Percentiles rank a stretch among this genome's conserved stretches.
Evolutionary conservation across 2,113 vertebrate genomes (phyloP).

Genomic region (Cygnus buccinator): DNA sequence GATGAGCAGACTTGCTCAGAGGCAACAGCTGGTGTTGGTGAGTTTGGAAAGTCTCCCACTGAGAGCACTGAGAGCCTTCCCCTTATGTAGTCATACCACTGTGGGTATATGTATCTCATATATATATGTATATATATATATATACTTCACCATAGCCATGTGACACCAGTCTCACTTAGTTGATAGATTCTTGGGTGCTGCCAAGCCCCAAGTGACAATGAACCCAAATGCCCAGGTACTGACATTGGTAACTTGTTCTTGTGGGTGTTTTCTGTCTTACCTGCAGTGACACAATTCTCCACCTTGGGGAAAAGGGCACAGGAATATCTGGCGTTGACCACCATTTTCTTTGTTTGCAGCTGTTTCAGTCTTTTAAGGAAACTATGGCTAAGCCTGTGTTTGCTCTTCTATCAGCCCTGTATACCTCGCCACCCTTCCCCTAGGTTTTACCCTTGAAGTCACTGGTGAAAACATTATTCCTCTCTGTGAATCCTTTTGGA

Average conservation of each 20-base stretch:
- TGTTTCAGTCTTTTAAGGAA: neutral
- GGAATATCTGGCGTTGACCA: neutral
- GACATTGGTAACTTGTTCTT: neutral
- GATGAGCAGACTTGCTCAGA: neutral
- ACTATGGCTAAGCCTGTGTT: neutral
- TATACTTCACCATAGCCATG: neutral
- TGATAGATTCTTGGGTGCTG: neutral
- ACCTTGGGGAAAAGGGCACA: neutral
- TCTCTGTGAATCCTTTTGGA: neutral
- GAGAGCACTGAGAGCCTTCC: neutral
- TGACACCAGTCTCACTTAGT: neutral
- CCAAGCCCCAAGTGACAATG: neutral
- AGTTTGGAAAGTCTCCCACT: accelerated
- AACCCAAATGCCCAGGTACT: neutral
- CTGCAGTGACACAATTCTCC: neutral
- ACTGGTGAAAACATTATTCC: neutral
- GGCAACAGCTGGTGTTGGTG: neutral
- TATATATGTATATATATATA: too few relatives aligned
- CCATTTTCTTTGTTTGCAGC: neutral
- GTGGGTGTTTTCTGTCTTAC: neutral
- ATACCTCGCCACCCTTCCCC: neutral
- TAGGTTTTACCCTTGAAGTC: neutral
- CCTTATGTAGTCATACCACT: neutral
- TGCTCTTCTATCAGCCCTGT: neutral
- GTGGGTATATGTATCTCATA: neutral